Evolutionary conservation across 2,113 vertebrate genomes (phyloP).

Genomic region (Penelope pileata): DNA sequence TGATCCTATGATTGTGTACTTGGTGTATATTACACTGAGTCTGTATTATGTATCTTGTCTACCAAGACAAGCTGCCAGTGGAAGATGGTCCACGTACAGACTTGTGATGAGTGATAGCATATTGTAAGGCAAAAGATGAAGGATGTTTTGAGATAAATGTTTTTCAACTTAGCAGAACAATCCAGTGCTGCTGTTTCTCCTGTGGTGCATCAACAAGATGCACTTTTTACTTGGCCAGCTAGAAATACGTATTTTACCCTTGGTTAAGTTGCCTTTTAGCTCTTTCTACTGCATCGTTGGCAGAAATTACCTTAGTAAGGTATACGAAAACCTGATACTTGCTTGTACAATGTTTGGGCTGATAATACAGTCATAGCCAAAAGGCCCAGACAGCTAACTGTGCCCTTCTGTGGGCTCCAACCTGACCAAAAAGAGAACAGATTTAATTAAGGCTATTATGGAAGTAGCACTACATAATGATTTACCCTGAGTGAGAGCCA

Average conservation of each 20-base stretch:
- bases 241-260: rapidly evolving
- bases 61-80: neutral
- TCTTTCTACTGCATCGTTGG: neutral
- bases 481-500: neutral
- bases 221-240: neutral
- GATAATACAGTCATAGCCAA: neutral
- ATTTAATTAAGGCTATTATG: neutral
- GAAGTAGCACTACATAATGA: neutral
- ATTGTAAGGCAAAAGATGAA: neutral
- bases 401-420: neutral
- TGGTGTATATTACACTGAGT: neutral
- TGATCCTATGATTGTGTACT: neutral
- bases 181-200: neutral
- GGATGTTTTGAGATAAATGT: neutral
- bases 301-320: neutral
- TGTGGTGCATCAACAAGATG: neutral
- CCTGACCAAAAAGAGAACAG: neutral
- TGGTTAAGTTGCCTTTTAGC: neutral
- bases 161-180: neutral
- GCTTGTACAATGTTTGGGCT: neutral
- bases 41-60: neutral
- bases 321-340: neutral
- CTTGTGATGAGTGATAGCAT: rapidly evolving
- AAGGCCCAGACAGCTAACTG: neutral
- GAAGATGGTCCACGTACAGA: neutral